phyloP scores from a whole-genome alignment of 2,797 vertebrate genomes.

The Pithecia hirsuta region DNA sequence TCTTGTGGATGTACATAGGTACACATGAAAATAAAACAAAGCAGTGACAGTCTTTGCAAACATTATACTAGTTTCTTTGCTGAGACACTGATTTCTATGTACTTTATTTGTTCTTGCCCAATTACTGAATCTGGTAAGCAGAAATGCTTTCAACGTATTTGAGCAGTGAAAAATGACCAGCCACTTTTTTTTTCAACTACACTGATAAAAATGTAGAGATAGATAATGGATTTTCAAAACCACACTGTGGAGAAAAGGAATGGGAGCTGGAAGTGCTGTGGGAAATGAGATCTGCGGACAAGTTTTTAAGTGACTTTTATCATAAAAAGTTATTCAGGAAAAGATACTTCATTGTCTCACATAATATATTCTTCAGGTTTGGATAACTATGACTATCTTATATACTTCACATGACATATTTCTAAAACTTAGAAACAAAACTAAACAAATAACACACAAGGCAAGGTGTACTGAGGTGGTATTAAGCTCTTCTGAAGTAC shows the following conservation, averaged over 20 bases:
- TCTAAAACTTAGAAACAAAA: not conserved
- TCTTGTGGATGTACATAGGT: not conserved
- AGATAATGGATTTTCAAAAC: not conserved
- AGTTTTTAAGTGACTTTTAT: not conserved
- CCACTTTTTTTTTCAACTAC: not conserved
- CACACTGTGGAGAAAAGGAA: not conserved
- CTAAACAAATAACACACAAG: not conserved
- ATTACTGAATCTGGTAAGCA: not conserved
- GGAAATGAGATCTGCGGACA: not conserved
- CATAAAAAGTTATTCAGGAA: not conserved
- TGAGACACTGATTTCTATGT: not conserved
- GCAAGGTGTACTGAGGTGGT: not conserved
- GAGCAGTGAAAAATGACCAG: not conserved
- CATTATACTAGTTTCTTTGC: not conserved
- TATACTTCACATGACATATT: not conserved
- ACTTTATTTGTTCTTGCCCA: not conserved
- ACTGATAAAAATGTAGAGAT: not conserved
- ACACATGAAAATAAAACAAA: not conserved
- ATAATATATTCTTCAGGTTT: not conserved
- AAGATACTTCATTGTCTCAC: not conserved
- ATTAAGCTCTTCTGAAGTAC: not conserved
- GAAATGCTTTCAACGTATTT: not conserved
- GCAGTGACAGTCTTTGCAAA: not conserved
- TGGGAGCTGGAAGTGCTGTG: not conserved
- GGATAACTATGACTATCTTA: not conserved